Base-by-base conservation (phyloP, 53 echinoderm and acorn worm genomes). In the Hippasteria phrygiana region DNA sequence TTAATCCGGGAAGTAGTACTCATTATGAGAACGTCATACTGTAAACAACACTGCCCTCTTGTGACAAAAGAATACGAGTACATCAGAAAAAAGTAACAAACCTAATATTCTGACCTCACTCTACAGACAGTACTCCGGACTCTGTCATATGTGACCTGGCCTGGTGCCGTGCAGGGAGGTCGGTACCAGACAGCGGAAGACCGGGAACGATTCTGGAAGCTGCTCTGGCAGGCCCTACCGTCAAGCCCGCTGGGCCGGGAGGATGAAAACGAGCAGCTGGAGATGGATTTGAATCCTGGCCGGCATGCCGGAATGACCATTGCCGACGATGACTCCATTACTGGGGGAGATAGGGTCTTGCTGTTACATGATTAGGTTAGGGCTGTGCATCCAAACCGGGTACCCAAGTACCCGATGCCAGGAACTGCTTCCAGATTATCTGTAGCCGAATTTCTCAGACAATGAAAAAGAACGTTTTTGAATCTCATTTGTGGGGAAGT, bases 101-200 rank as follows among this genome's bases (percentile, higher is more conserved):
- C n/a, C n/a, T n/a, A n/a, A n/a, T n/a, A n/a, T n/a, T n/a, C n/a
- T n/a, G n/a, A n/a, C n/a, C n/a, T n/a, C n/a, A n/a, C n/a, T 31
- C 24, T 92, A 1, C 72, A 56, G 63, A 65, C 56, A 3, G 22
- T 92, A 10, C 75, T 92, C 9, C 72, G 78, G 2, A 75, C 72
- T 20, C 63, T 92, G 40, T 75, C 81, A 27, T 92, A 92, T 59
- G 66, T 92, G 1, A 62, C 81, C 2, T 92, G 92, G 92, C 92
- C 92, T 4, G 74, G 66, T 0, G 48, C 73, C 55, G 41, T 62
- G 67, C 45, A 73, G 17, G 26, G 62, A 6, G 83, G 72, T 54
- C 39, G 27, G 31, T 20, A 35, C 24, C 65, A 71, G 36, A 71
- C 69, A 29, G 28, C 20, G 51, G 85, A 1, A 1, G 85, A 85